phyloP scores from a whole-genome alignment of 2,888 invertebrate species.

The Tholera decimalis region DNA sequence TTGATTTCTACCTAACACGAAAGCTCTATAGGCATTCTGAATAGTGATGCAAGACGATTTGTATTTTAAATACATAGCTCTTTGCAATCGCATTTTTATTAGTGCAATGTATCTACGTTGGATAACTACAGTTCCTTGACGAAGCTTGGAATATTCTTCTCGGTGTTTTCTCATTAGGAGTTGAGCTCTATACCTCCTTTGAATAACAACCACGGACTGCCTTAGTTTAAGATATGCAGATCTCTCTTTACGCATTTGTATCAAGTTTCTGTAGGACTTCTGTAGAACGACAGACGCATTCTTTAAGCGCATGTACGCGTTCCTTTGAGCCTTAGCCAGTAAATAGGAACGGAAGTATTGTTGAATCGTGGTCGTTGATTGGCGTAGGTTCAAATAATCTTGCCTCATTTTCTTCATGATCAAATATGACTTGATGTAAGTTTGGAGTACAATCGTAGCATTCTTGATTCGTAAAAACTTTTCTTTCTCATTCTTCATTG shows the following conservation, averaged over 20 bases:
- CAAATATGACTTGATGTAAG: conserved; percentile 71
- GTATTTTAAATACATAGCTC: conserved; percentile 70
- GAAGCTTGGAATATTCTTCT: conserved; percentile 70
- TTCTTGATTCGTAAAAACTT: conserved; percentile 79
- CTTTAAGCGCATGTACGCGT: conserved; percentile 31
- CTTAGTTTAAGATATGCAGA: conserved; percentile 63
- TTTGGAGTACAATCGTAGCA: conserved; percentile 87
- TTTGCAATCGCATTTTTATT: conserved; percentile 76
- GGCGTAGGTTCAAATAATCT: conserved; percentile 61
- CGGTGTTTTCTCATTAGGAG: conserved; percentile 73
- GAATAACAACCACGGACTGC: conserved; percentile 74
- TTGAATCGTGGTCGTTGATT: conserved; percentile 67
- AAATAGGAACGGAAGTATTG: conserved; percentile 70
- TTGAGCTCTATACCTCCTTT: conserved; percentile 80
- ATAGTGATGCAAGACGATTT: conserved; percentile 76
- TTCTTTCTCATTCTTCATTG: conserved; percentile 79
- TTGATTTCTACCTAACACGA: conserved; percentile 71
- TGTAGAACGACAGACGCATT: conserved; percentile 87
- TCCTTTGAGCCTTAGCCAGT: conserved; percentile 36
- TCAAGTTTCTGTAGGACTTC: conserved; percentile 81
- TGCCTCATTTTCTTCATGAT: conserved; percentile 66
- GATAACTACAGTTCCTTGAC: conserved; percentile 75
- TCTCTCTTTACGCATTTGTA: conserved; percentile 79
- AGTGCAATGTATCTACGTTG: conserved; percentile 86
- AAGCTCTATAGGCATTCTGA: conserved; percentile 84